phyloP scores from a whole-genome alignment of 2,113 vertebrate genomes.

The Heptranchias perlo region DNA sequence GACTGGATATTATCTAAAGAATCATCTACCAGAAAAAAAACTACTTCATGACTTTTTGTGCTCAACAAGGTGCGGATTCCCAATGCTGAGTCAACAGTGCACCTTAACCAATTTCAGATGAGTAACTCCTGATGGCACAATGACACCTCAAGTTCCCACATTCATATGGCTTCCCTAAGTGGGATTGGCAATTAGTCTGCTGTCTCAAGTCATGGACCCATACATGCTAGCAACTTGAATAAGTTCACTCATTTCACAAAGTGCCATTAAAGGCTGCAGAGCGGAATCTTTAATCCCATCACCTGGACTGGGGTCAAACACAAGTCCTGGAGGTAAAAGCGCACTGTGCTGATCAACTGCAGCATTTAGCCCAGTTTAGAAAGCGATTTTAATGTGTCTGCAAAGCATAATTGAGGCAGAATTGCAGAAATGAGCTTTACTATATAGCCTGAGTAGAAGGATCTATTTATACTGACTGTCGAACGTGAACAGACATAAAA shows the following conservation, averaged over 20 bases:
- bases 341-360: background rate
- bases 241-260: background rate
- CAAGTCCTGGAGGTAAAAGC: background rate
- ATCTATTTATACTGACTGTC: background rate
- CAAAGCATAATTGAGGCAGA: background rate
- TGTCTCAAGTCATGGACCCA: background rate
- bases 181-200: background rate
- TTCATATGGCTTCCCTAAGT: background rate
- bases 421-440: background rate
- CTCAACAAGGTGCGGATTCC: background rate
- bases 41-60: background rate
- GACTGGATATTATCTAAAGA: background rate
- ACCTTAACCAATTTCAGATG: too few species aligned
- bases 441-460: too few species aligned
- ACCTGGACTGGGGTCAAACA: background rate
- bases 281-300: background rate
- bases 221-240: background rate
- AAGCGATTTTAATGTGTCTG: background rate
- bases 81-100: too few species aligned
- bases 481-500: background rate
- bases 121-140: background rate
- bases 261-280: background rate
- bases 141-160: background rate
- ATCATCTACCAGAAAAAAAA: background rate
- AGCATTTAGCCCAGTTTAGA: background rate